Conservation (phyloP, 2,113 vertebrate species). For the Epinephelus cyanopodus region DNA sequence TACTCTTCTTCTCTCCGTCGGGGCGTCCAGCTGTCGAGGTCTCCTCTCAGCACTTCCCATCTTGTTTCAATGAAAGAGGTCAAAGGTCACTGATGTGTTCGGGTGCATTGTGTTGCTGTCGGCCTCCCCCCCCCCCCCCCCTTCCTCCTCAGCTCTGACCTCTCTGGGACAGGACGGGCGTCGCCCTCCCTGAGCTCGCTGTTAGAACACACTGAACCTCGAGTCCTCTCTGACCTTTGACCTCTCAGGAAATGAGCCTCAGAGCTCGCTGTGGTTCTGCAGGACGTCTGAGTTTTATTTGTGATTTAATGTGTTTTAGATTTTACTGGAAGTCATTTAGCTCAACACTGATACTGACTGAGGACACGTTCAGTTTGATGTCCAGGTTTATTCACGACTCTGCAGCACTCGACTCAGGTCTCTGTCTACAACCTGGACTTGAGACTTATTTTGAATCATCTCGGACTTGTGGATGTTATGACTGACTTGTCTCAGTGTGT, state of each 20-base stretch:
- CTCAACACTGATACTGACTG: no score
- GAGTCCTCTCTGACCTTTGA: conserved; percentile 44
- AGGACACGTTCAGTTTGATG: no score
- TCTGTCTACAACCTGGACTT: neutral
- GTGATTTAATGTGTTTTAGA: neutral
- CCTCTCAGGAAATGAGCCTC: conserved; percentile 50
- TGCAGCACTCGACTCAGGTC: no score
- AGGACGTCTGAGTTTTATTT: neutral
- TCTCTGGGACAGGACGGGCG: conserved; percentile 68
- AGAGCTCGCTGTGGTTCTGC: neutral
- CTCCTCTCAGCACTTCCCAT: neutral
- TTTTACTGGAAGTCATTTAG: no score
- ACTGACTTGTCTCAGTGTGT: neutral
- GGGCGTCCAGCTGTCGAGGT: conserved; percentile 29
- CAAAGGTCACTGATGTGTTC: conserved; percentile 59
- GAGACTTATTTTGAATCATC: neutral
- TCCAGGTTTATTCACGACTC: no score
- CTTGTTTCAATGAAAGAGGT: conserved; percentile 35
- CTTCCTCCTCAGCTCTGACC: conserved; percentile 9
- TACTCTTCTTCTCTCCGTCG: neutral
- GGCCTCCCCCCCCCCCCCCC: neutral
- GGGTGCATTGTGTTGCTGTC: conserved; percentile 27
- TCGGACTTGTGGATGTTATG: neutral
- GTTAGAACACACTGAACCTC: conserved; percentile 31
- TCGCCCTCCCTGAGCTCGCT: neutral